phyloP scores from a whole-genome alignment of 2,113 vertebrate species.

The Ciconia boyciana region DNA sequence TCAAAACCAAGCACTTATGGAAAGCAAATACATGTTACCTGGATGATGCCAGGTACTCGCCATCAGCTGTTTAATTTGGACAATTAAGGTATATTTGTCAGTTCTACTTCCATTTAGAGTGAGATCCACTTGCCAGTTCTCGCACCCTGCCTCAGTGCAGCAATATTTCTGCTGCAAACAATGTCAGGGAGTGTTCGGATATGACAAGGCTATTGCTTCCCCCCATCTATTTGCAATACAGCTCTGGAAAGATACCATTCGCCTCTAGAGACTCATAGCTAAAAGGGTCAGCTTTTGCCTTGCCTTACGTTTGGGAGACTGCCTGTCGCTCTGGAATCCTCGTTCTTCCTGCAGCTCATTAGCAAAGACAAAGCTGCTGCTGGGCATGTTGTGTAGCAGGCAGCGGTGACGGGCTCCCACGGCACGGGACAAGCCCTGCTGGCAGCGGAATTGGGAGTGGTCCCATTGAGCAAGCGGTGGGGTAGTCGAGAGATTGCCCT shows the following conservation, averaged over 20 bases:
- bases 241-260: neutral
- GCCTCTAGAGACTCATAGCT: neutral
- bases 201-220: neutral
- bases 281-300: neutral
- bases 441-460: neutral
- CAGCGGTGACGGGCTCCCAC: accelerated
- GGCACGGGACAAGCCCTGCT: accelerated
- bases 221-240: neutral
- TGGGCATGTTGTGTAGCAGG: neutral
- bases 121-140: neutral
- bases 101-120: neutral
- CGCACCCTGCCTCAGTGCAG: neutral
- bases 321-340: neutral
- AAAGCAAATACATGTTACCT: neutral
- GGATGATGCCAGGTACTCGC: neutral
- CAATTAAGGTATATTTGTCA: neutral
- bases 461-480: neutral
- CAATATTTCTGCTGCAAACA: neutral
- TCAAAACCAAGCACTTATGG: neutral
- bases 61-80: neutral
- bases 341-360: accelerated
- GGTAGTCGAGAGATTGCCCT: neutral
- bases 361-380: neutral
- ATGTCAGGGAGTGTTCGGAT: accelerated
- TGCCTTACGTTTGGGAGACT: accelerated